Evolutionary conservation across 2,888 invertebrate species (phyloP).

Genomic region (Drosophila silvestris): DNA sequence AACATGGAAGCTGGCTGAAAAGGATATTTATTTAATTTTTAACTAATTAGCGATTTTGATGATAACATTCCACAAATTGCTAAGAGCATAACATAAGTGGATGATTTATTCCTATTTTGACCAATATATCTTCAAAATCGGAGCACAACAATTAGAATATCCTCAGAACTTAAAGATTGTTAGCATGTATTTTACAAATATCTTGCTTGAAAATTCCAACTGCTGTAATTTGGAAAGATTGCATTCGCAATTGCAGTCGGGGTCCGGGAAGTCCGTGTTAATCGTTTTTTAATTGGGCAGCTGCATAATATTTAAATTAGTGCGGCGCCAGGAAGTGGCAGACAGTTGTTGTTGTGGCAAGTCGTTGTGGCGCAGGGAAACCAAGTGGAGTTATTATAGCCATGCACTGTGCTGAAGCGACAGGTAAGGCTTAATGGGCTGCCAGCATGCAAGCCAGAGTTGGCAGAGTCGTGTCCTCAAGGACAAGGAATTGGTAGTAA

Average conservation of each 20-base stretch:
- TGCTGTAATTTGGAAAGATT: slow-evolving; percentile 55
- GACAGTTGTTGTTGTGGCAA: slow-evolving; percentile 23
- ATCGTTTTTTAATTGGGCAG: slow-evolving; percentile 73
- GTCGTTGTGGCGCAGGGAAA: slow-evolving; percentile 14
- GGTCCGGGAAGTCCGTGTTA: slow-evolving; percentile 37
- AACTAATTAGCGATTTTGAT: background rate
- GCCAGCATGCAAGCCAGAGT: slow-evolving; percentile 67
- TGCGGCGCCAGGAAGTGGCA: slow-evolving; percentile 57
- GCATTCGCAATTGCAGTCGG: slow-evolving; percentile 37
- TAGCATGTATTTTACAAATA: slow-evolving; percentile 3
- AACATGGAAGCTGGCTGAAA: background rate
- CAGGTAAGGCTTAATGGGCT: slow-evolving; percentile 61
- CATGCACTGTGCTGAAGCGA: background rate
- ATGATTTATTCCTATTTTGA: background rate
- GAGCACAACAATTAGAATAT: background rate
- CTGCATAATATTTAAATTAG: slow-evolving; percentile 75
- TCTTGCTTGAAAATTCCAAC: slow-evolving; percentile 21
- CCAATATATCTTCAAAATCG: background rate
- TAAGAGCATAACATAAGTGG: background rate
- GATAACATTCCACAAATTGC: background rate
- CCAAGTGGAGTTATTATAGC: slow-evolving; percentile 52
- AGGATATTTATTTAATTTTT: background rate
- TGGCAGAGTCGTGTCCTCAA: slow-evolving; percentile 30
- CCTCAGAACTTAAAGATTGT: background rate
- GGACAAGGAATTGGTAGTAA: slow-evolving; percentile 40